Conservation (phyloP, 2,888 invertebrate genomes). For the Epinotia brunnichana region DNA sequence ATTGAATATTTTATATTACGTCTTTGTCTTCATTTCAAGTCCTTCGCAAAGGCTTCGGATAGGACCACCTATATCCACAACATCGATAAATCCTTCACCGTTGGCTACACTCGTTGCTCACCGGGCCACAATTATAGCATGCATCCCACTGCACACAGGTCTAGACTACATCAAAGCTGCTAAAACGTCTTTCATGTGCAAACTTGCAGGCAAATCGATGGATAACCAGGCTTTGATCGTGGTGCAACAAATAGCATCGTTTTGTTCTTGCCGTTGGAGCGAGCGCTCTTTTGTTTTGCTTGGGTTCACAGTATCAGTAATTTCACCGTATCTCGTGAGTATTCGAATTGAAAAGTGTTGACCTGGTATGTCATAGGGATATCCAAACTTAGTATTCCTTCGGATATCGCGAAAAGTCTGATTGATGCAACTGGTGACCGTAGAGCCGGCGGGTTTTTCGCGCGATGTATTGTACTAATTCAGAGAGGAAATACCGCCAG, state of each 20-base stretch:
- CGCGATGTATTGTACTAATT: no score
- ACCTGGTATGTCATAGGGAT: no score
- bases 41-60: background rate
- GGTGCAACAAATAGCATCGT: slow-evolving; percentile 24
- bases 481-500: no score
- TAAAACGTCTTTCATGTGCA: slow-evolving; percentile 29
- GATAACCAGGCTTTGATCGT: slow-evolving; percentile 26
- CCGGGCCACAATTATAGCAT: slow-evolving; percentile 25
- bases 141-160: slow-evolving; percentile 26
- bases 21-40: background rate
- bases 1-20: no score
- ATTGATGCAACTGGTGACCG: no score
- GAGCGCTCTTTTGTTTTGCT: slow-evolving; percentile 18
- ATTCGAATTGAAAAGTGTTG: no score
- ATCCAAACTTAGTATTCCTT: no score
- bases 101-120: slow-evolving; percentile 24
- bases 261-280: slow-evolving; percentile 13
- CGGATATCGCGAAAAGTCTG: no score
- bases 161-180: slow-evolving; percentile 27
- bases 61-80: background rate
- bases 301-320: no score
- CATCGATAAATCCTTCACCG: slow-evolving; percentile 21
- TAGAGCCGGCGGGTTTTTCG: no score
- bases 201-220: slow-evolving; percentile 18
- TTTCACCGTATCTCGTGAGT: no score